Percentiles rank a stretch among this genome's conserved stretches.
These are phyloP conservation scores for Calyptomena viridis DNA, from an alignment of 2,113 vertebrate species.

Conservation along the genomic window DNA sequence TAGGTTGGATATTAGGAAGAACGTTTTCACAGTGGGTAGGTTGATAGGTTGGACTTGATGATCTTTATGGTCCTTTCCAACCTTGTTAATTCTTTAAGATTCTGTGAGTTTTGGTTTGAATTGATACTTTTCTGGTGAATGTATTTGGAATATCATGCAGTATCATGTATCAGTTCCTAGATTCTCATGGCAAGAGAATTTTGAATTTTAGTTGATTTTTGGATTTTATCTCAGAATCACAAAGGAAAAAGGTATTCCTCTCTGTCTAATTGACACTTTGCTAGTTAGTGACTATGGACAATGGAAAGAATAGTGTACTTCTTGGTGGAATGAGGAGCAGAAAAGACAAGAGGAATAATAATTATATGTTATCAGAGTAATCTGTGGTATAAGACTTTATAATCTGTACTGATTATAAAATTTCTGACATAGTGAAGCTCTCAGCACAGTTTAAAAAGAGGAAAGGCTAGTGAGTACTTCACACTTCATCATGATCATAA, in stretches of 20 bases:
- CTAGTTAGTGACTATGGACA: background rate
- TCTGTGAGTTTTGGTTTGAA: background rate
- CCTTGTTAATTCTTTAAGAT: too few relatives aligned
- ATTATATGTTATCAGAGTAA: background rate
- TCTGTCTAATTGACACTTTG: background rate
- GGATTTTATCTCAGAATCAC: background rate
- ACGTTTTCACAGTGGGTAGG: too few relatives aligned
- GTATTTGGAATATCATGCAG: background rate
- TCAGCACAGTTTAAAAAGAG: background rate
- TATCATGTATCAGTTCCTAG: background rate
- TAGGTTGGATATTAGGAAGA: too few relatives aligned
- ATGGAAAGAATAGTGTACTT: background rate
- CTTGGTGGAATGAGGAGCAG: background rate
- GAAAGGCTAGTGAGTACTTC: background rate
- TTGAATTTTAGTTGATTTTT: background rate
- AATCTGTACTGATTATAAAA: background rate
- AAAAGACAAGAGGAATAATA: background rate
- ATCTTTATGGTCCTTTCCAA: too few relatives aligned
- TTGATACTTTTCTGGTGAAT: background rate
- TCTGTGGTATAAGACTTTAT: background rate
- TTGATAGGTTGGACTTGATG: too few relatives aligned
- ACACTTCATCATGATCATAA: background rate
- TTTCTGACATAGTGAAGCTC: background rate
- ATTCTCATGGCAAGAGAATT: background rate
- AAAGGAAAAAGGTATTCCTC: background rate